These are phyloP conservation scores for Alosa alosa DNA, from an alignment of 2,113 vertebrate species.

Conservation along the genomic window DNA sequence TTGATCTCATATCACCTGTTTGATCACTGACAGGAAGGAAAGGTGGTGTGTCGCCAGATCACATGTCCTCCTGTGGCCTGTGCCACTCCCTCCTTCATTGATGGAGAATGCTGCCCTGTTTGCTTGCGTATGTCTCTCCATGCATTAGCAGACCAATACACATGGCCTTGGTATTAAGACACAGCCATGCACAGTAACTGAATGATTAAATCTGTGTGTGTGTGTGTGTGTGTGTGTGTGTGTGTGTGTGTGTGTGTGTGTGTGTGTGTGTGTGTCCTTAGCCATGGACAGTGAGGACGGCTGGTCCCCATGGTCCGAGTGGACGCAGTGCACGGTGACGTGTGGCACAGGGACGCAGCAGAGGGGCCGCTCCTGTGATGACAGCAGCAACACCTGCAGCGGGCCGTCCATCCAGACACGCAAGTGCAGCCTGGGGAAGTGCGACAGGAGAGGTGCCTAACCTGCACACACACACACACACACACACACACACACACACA, in stretches of 20 bases:
- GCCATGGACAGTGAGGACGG: slow-evolving; percentile 77
- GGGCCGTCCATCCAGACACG: slow-evolving; percentile 92
- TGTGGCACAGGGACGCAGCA: slow-evolving; percentile 92
- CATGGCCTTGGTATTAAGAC: neutral
- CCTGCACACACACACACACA: no score
- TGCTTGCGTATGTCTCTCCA: slow-evolving; percentile 80
- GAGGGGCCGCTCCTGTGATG: slow-evolving; percentile 89
- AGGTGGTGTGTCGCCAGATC: slow-evolving; percentile 86
- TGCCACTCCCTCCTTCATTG: slow-evolving; percentile 78
- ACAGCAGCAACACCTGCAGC: slow-evolving; percentile 80
- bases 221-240: neutral
- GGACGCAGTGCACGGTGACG: slow-evolving; percentile 89
- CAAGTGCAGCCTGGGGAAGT: slow-evolving; percentile 84
- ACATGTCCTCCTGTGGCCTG: slow-evolving; percentile 86
- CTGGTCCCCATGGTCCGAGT: slow-evolving; percentile 97
- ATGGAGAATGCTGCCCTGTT: slow-evolving; percentile 88
- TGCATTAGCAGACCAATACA: neutral
- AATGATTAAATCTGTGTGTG: neutral
- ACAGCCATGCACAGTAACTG: neutral
- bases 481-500: neutral
- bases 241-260: neutral
- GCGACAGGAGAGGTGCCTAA: slow-evolving; percentile 81
- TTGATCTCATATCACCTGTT: neutral
- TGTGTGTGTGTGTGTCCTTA: slow-evolving; percentile 41
- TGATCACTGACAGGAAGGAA: slow-evolving; percentile 74